Evolutionary conservation across 2,888 invertebrate genomes (phyloP).

Genomic region (Meloe dianella): DNA sequence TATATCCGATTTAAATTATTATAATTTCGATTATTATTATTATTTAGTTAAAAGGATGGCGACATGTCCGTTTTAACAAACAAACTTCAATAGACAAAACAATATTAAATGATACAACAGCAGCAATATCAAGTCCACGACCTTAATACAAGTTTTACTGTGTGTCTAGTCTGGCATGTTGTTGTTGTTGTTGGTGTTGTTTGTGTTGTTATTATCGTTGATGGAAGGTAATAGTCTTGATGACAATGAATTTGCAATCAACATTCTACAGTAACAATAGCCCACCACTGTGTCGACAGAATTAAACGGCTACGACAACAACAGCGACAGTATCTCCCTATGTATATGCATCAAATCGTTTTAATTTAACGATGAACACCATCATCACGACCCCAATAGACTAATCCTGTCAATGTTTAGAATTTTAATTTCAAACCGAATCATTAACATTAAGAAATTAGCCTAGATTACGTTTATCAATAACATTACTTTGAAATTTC

Average conservation of each 20-base stretch:
- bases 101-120: constrained; percentile 23
- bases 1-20: neutral
- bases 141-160: constrained; percentile 48
- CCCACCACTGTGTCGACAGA: neutral
- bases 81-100: constrained; percentile 25
- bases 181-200: neutral
- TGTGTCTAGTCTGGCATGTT: constrained; percentile 1
- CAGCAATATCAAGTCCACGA: constrained; percentile 30
- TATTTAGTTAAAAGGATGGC: constrained; percentile 1
- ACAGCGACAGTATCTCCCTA: neutral
- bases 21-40: neutral
- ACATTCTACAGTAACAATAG: constrained; percentile 14
- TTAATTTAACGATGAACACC: constrained; percentile 12
- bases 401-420: neutral
- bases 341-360: neutral
- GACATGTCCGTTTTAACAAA: constrained; percentile 20
- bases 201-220: neutral
- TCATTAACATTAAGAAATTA: neutral
- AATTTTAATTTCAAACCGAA: neutral
- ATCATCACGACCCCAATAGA: constrained; percentile 11
- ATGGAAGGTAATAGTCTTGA: constrained; percentile 2
- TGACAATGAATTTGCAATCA: constrained; percentile 13
- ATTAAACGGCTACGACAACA: neutral
- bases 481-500: neutral
- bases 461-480: neutral